These are phyloP conservation scores for Elmis aenea DNA, from an alignment of 2,888 invertebrate species.

Conservation along the genomic window DNA sequence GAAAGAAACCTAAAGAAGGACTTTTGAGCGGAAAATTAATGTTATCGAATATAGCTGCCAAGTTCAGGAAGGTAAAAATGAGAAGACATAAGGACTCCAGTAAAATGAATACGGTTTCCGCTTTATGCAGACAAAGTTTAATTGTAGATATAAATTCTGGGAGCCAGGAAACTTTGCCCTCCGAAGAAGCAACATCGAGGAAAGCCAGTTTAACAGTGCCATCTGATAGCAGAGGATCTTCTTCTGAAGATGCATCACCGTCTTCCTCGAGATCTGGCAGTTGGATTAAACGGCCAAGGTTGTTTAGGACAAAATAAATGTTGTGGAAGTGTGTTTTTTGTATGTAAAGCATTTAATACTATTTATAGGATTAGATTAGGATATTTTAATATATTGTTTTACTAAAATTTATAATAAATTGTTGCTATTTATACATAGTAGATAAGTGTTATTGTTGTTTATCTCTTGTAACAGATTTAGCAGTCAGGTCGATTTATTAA, in stretches of 20 bases:
- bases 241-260: constrained; percentile 28
- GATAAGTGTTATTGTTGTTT: too few relatives aligned
- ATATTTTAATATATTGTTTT: too few relatives aligned
- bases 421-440: too few relatives aligned
- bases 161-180: constrained; percentile 23
- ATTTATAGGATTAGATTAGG: too few relatives aligned
- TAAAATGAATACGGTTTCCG: constrained; percentile 59
- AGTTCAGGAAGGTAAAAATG: constrained; percentile 55
- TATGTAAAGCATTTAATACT: too few relatives aligned
- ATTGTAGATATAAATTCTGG: constrained; percentile 54
- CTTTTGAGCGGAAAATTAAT: constrained; percentile 45
- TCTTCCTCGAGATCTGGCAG: constrained; percentile 32
- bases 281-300: constrained; percentile 35
- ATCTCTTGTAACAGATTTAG: too few relatives aligned
- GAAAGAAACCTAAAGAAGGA: constrained; percentile 37
- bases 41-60: constrained; percentile 55
- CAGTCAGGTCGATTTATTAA: too few relatives aligned
- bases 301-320: constrained; percentile 34
- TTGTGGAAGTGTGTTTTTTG: constrained; percentile 7
- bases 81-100: constrained; percentile 36
- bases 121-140: constrained; percentile 70
- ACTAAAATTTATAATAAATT: too few relatives aligned
- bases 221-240: constrained; percentile 25
- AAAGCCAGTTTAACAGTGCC: constrained; percentile 26
- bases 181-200: constrained; percentile 11